Conservation (phyloP, 2,113 vertebrate species). For the Rhipidura dahli region DNA sequence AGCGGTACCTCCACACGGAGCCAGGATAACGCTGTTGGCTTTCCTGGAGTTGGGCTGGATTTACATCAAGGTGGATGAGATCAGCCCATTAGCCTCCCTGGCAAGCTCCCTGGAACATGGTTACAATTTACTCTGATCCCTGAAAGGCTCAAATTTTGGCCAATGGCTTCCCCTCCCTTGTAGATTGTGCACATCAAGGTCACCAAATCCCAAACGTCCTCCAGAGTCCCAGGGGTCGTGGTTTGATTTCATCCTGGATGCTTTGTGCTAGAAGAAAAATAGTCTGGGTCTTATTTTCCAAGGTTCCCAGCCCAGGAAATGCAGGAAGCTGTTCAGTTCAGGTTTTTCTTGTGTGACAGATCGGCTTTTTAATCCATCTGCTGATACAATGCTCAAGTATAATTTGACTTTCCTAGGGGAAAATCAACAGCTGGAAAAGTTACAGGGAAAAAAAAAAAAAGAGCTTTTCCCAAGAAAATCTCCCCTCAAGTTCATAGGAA, state of each 20-base stretch:
- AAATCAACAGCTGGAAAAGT: conserved; percentile 58
- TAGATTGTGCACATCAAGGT: neutral
- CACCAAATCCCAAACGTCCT: conserved; percentile 3
- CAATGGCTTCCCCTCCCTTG: neutral
- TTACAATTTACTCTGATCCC: conserved; percentile 51
- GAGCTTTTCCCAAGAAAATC: conserved; percentile 60
- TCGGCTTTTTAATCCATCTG: conserved; percentile 41
- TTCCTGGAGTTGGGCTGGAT: conserved; percentile 33
- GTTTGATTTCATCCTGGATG: neutral
- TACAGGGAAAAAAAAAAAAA: neutral
- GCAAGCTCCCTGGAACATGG: conserved; percentile 54
- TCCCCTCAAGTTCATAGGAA: conserved; percentile 60
- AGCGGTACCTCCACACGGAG: neutral
- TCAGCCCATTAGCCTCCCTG: conserved; percentile 49
- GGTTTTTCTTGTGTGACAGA: conserved; percentile 47
- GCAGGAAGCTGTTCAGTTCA: neutral
- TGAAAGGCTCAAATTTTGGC: neutral
- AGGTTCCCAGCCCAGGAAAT: neutral
- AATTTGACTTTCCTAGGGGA: conserved; percentile 61
- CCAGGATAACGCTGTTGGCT: conserved; percentile 23
- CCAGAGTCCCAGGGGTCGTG: neutral
- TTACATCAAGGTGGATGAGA: conserved; percentile 66
- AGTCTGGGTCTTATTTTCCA: conserved; percentile 12
- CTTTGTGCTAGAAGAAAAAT: conserved; percentile 6
- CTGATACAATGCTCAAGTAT: conserved; percentile 35